Conservation (phyloP, 2,113 vertebrate species). For the Tupaia tana region DNA sequence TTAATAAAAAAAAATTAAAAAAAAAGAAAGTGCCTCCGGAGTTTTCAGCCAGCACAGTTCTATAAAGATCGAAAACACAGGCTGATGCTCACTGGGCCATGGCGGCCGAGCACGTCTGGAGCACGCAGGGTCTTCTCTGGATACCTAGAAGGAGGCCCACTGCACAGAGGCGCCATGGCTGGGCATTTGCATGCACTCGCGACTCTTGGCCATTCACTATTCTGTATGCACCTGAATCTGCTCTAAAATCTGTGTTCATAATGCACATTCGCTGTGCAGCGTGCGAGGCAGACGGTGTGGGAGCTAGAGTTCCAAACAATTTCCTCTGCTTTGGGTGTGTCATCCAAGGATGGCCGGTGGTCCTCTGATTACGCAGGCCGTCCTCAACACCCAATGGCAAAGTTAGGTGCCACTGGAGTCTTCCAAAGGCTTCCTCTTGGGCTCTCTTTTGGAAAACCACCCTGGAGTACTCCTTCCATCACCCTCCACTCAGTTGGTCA, state of each 20-base stretch:
- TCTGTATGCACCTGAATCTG: background rate
- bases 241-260: background rate
- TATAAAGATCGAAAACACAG: conserved; percentile 74
- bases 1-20: too few species aligned
- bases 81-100: conserved; percentile 38
- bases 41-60: conserved; percentile 61
- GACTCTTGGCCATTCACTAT: background rate
- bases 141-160: background rate
- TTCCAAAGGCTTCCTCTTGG: background rate
- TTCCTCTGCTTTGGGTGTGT: background rate
- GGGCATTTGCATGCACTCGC: too few species aligned
- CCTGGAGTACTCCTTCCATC: background rate
- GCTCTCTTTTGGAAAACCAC: background rate
- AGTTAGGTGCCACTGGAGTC: background rate
- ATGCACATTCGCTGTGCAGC: rapidly evolving
- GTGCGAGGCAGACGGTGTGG: background rate
- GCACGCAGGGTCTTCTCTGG: conserved; percentile 25
- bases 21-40: conserved; percentile 35
- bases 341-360: too few species aligned
- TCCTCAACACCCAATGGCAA: background rate
- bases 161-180: too few species aligned
- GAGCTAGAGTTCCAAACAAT: too few species aligned
- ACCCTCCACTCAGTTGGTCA: background rate
- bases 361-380: too few species aligned
- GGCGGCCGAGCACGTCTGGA: conserved; percentile 59